A percentile compares a stretch with the other conserved stretches of the same genome.
Evolutionary conservation across 2,888 invertebrate species (phyloP).

Genomic region (Synergus gifuensis): DNA sequence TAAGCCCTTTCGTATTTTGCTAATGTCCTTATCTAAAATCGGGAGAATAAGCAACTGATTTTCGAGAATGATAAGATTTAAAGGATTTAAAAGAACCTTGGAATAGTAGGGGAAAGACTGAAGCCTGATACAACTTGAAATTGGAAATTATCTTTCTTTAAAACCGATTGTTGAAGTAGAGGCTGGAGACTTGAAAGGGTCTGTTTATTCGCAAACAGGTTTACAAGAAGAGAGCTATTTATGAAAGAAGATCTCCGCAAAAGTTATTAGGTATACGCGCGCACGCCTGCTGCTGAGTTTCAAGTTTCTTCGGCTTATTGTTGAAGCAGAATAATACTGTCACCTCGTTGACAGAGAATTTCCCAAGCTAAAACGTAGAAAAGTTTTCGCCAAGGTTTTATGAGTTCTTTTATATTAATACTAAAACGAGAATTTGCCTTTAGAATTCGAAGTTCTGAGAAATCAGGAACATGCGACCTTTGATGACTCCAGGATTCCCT

Average conservation of each 20-base stretch:
- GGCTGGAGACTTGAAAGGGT: slow-evolving; percentile 13
- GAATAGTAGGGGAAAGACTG: neutral
- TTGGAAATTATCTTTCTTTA: no score
- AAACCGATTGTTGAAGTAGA: neutral
- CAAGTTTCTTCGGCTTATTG: slow-evolving; percentile 39
- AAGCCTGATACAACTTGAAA: no score
- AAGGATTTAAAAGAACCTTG: neutral
- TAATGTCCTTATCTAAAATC: neutral
- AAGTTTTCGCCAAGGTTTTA: neutral
- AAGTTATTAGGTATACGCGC: slow-evolving; percentile 39
- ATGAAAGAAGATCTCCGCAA: slow-evolving; percentile 39
- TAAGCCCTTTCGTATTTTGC: neutral
- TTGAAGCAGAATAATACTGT: slow-evolving; percentile 31
- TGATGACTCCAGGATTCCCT: neutral
- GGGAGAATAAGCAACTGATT: neutral
- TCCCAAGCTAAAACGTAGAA: neutral
- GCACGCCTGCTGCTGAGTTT: slow-evolving; percentile 42
- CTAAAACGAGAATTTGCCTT: neutral
- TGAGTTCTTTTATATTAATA: neutral
- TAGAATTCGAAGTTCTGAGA: neutral
- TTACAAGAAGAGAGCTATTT: slow-evolving; percentile 39
- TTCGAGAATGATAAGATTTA: neutral
- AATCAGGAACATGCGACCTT: neutral
- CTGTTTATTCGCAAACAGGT: slow-evolving; percentile 40
- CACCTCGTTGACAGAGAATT: slow-evolving; percentile 29